Evolutionary conservation across 2,113 vertebrate species (phyloP), one percentile per base, ranked within the genome.

Genomic region (Zingel zingel): DNA sequence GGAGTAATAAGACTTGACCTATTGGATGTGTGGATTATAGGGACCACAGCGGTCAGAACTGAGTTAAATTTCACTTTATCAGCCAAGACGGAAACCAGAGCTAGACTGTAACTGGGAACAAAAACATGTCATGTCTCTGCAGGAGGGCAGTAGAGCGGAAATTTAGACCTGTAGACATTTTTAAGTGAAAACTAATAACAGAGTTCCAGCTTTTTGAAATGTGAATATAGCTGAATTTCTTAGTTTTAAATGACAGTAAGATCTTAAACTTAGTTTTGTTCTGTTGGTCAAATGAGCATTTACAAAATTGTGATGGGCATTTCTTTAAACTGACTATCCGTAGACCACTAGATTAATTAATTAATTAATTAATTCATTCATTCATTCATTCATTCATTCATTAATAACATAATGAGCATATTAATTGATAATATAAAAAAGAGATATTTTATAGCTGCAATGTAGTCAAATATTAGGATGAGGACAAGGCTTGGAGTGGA

Each of bases 11-110:
- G 76, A 70, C 36, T 50, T 47, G 70, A 62, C 68, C 81, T 80
- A 11, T 61, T 39, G 59, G 76, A 61, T 56, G 59, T 73, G 65
- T 61, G 62, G 53, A 71, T 70, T 74, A 47, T 39, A 23, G 30
- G 11, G 14, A 70, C 63, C 74, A 77, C 80, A 56, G 54, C 57
- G 83, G 67, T 86, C 85, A 89, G 85, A 88, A 86, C 68, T 79
- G 87, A 87, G 85, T 68, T 69, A 68, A 71, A 83, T 77, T 54
- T 70, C 8, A 79, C 70, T 66, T 74, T 1, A 74, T 65, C 62
- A 61, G 54, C 3, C 47, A 27, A 65, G 70, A 62, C 36, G 11
- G 74, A 43, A 58, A 30, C 27, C 6, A 27, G 18, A n/a, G 27
- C 14, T n/a, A 4, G 11, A 16, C 11, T 12, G 50, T 53, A 43